Conservation (phyloP, 2,113 vertebrate genomes). For the Bufo bufo region DNA sequence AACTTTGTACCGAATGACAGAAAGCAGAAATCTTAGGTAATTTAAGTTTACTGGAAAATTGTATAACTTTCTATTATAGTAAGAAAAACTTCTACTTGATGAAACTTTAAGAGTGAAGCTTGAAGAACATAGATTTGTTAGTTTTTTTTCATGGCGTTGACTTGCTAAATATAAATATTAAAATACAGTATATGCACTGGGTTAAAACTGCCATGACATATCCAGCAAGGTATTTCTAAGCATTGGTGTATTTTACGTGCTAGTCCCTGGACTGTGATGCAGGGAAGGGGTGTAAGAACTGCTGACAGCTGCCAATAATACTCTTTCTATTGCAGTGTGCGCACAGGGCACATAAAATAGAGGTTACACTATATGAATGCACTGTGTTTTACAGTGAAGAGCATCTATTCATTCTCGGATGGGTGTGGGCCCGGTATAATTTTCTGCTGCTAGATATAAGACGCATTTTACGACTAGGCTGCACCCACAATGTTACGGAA, state of each 20-base stretch:
- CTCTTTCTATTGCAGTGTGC: neutral
- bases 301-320: constrained; percentile 17
- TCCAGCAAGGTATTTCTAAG: constrained; percentile 8
- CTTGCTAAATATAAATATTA: neutral
- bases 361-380: neutral
- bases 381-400: constrained; percentile 41
- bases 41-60: too few species aligned
- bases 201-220: neutral
- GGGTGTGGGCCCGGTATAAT: constrained; percentile 23
- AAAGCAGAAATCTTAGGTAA: neutral
- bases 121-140: too few species aligned
- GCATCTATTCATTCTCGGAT: constrained; percentile 23
- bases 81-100: neutral
- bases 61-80: too few species aligned
- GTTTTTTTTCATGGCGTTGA: too few species aligned
- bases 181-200: neutral
- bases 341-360: neutral
- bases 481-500: constrained; percentile 30
- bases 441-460: constrained; percentile 32
- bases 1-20: neutral
- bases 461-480: constrained; percentile 11
- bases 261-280: neutral
- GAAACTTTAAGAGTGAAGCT: neutral
- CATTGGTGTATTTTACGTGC: constrained; percentile 8
- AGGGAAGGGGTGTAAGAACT: neutral